phyloP scores from a whole-genome alignment of 2,113 vertebrate species.

The Larimichthys crocea region DNA sequence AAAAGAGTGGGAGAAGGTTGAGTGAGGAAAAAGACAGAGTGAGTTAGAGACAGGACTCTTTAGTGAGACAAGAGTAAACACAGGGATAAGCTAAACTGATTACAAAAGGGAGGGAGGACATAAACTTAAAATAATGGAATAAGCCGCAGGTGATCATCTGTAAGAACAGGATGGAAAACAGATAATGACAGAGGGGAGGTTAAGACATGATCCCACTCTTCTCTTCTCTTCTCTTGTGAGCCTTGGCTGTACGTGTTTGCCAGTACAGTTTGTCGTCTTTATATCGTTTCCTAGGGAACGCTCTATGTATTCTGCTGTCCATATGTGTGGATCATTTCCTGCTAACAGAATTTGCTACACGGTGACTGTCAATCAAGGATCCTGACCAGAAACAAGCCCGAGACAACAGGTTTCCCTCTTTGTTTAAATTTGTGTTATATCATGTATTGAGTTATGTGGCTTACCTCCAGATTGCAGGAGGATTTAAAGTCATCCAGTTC shows the following conservation, averaged over 20 bases:
- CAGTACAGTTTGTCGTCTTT: conserved; percentile 89
- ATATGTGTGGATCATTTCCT: conserved; percentile 95
- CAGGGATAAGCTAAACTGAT: conserved; percentile 62
- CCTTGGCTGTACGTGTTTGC: conserved; percentile 90
- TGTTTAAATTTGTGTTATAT: background rate
- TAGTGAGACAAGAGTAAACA: conserved; percentile 49
- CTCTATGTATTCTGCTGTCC: conserved; percentile 91
- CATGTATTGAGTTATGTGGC: background rate
- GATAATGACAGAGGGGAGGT: conserved; percentile 53
- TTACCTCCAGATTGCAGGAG: conserved; percentile 2
- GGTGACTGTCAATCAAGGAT: conserved; percentile 82
- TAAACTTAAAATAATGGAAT: conserved; percentile 56
- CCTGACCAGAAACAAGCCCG: conserved; percentile 85
- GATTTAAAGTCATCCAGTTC: conserved; percentile 10
- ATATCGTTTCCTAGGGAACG: conserved; percentile 97
- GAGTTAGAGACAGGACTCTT: conserved; percentile 35
- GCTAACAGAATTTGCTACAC: conserved; percentile 86
- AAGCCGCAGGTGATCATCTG: conserved; percentile 57
- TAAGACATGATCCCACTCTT: conserved; percentile 31
- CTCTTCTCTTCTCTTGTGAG: conserved; percentile 57
- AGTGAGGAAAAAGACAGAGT: conserved; percentile 26
- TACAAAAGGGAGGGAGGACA: conserved; percentile 49
- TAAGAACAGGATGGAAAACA: conserved; percentile 43
- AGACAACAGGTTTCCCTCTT: conserved; percentile 74
- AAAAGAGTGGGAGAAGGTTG: conserved; percentile 24